Base-by-base conservation (phyloP, 2,113 vertebrate genomes). In the Phylloscopus trochiloides region DNA sequence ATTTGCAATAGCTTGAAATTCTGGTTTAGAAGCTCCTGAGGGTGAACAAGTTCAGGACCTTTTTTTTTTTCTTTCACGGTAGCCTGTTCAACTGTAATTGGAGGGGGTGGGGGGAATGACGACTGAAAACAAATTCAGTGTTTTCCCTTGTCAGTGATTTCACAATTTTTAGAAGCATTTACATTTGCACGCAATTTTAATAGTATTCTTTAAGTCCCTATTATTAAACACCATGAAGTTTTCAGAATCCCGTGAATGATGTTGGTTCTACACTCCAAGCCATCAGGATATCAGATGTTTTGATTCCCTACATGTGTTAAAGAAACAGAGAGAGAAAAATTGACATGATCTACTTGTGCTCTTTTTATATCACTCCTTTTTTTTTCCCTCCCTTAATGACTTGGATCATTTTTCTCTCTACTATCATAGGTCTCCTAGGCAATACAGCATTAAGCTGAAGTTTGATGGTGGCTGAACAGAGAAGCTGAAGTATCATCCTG, bases 121-220 rank as follows among this genome's bases (percentile, higher is more conserved):
- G 9, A 8, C 1, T 5, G 34, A 6, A 65, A 38, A 9, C 9
- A 84, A 74, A 77, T 32, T 32, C 25, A n/a, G 0, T 29, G 2
- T 57, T 89, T 89, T 62, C 40, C 31, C 34, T 70, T 93, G 34
- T 4, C 28, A 84, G 16, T 62, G 58, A 65, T 92, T 81, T 77
- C 71, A 24, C 3, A 71, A 34, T 59, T 77, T 91, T 73, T 72
- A 52, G 19, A 40, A 25, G 8, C 45, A 3, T 48, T 87, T 77
- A 86, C 24, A 48, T 70, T 74, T 63, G n/a, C 8, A 28, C 7
- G 85, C 24, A 22, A 28, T 73, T 83, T 81, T 74, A 77, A 81
- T 54, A 50, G 2, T 3, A 6, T 81, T 73, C 43, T 86, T 57
- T 70, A 75, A 43, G 83, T 67, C 25, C 3, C 14, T 59, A 2